Evolutionary conservation across 2,888 invertebrate species (phyloP), one percentile per base, ranked within the genome.

Genomic region (Perizoma flavofasciatum): DNA sequence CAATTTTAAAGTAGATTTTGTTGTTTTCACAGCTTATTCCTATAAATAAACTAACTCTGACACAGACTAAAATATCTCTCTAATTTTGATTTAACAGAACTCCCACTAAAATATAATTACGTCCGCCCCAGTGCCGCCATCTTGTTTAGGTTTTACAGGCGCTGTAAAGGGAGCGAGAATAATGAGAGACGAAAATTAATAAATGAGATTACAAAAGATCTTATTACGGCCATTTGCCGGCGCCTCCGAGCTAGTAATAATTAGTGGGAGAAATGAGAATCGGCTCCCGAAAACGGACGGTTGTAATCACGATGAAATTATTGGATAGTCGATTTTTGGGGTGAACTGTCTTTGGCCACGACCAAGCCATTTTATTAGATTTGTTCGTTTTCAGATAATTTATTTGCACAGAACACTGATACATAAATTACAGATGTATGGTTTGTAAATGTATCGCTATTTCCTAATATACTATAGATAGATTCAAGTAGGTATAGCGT

Each of bases 211-310:
- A 86, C 84, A 85, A 86, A 86, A 85, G 85, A 86, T 85, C 84
- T 85, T 85, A 86, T 86, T 85, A 83, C 83, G 75, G 67, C 81
- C 81, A 82, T 85, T 86, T 83, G 80, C 82, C 79, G 81, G 75
- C 77, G 81, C 76, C 77, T 77, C 74, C 66, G 77, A 69, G 69
- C 75, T 75, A 77, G 78, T 74, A 85, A 86, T 86, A 88, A 87
- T 88, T 85, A 85, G 82, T 77, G 73, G 58, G 62, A 78, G 81
- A 78, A 84, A 83, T 78, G 77, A 58, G 48, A 51, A 59, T 56
- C 61, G 51, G 52, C 55, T 60, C 48, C 10, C 49, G 43, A 41
- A 49, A 59, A 50, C 51, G 35, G 51, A 57, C 49, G 47, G 49
- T 40, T 10, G 61, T 50, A 54, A 59, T 57, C 63, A 59, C 43